Evolutionary conservation across 92 coral and sea anemone species (phyloP), one percentile per base, ranked within the genome.

Genomic region (Parazoanthus atlanticus): DNA sequence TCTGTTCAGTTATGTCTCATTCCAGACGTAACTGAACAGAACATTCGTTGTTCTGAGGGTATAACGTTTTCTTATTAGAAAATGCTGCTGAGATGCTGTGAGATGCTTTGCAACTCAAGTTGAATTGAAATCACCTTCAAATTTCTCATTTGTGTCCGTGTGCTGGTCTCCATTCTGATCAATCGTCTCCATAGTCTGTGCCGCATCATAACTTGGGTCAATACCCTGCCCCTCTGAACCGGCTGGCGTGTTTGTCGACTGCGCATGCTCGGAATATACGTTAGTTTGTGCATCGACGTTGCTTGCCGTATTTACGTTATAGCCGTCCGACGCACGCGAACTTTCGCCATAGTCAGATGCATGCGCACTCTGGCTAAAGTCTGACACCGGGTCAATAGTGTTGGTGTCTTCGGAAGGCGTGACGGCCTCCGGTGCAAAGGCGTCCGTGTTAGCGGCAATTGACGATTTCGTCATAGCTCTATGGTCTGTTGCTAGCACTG

Each of bases 401-500:
- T 46, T 67, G 78, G 23, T 71, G 87, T 43, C 29, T 46, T 84
- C 78, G 12, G 87, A 67, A 69, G 78, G 87, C n/a, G 76, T 47
- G 29, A 78, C 79, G 46, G 87, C 87, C 74, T 71, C 58, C n/a
- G 79, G 78, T 46, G 78, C 26, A 70, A 84, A 84, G 13, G 78
- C 87, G 66, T 84, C 87, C 40, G 87, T 17, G 16, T 54, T 28
- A 26, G 78, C 8, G 19, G 64, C 78, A 46, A 84, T 43, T 21
- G 87, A 70, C 16, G 87, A 84, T 84, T 84, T 84, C 40, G 87
- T 70, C 40, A 70, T 6, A 29, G 87, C 87, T 26, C 67, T 84
- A 23, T 84, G 78, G 66, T 69, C 76, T 28, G 78, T 70, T 69
- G 74, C 78, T 61, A 81, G 54, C 46, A 56, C 85, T 84, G 77